Base-by-base conservation (phyloP, 1,140 invertebrate species). In the Caerostris extrusa region DNA sequence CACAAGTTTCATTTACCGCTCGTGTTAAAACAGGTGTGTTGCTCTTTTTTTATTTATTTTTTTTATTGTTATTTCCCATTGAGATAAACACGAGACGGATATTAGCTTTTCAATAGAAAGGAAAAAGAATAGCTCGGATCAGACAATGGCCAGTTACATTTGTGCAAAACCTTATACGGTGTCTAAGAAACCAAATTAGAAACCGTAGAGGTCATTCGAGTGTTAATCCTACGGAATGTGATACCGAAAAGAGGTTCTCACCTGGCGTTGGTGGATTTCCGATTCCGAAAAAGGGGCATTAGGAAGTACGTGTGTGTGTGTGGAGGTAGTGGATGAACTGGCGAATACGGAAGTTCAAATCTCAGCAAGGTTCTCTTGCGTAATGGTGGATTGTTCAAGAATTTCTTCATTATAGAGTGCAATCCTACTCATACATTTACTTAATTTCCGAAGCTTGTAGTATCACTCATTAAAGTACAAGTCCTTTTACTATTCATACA, bases 401-500 rank as follows among this genome's bases (percentile, higher is more conserved):
- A 17, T 10, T 64, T 64, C 61, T 14, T 5, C 12, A 17, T 12
- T 14, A 10, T 4, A 17, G 5, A 50, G 19, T 12, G 34, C 50
- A 77, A 77, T 10, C 71, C 71, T 77, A 77, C 71, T 77, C 71
- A 77, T 5, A 77, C 34, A 77, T 77, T 77, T 77, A 50, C 5
- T 53, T 3, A 50, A 77, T 34, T 34, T 34, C 2, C 2, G 34
- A 34, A 34, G 34, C 34, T 34, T 34, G 34, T 34, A 34, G 0
- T 34, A 34, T 34, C 0, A 34, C 2, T 1, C 34, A 34, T 34
- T 34, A 34, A 34, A 2, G 34, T 34, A 0, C 34, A 34, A 34
- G 34, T 2, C 0, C 34, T 34, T 34, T 34, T 10, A 34, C 71
- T 77, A 77, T 34, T 77, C 71, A 77, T 5, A 77, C 34, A 77